Percentiles rank a stretch among this genome's conserved stretches.
phyloP scores from a whole-genome alignment of 1,140 invertebrate genomes.

The Neodiprion pinetum region DNA sequence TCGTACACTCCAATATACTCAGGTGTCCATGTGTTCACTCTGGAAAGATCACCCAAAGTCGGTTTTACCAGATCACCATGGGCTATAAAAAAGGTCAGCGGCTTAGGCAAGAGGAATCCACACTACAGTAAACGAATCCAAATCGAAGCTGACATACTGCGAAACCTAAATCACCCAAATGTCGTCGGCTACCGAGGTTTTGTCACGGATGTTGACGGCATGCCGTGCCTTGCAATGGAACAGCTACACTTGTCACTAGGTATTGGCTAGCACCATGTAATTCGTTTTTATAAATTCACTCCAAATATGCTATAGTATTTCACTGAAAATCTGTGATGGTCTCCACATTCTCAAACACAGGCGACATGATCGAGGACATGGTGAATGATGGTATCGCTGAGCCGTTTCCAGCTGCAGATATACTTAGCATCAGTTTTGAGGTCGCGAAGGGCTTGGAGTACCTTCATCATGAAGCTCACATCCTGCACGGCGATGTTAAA shows the following conservation, averaged over 20 bases:
- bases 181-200: constrained; percentile 83
- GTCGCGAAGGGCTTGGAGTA: constrained; percentile 78
- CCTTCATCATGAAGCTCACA: constrained; percentile 73
- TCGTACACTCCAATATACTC: constrained; percentile 35
- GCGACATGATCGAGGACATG: constrained; percentile 75
- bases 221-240: constrained; percentile 75
- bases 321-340: background rate
- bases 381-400: constrained; percentile 63
- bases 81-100: constrained; percentile 79
- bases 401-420: constrained; percentile 69
- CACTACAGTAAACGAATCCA: constrained; percentile 66
- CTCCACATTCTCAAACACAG: constrained; percentile 41
- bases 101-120: constrained; percentile 46
- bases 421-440: constrained; percentile 71
- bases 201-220: constrained; percentile 66
- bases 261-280: constrained; percentile 15
- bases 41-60: constrained; percentile 73
- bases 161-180: constrained; percentile 79
- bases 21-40: constrained; percentile 80
- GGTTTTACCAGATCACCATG: constrained; percentile 76
- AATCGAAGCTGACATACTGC: constrained; percentile 74
- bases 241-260: constrained; percentile 70
- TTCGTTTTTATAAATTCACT: background rate
- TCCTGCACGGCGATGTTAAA: constrained; percentile 87
- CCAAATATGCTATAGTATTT: background rate